Evolutionary conservation across 2,113 vertebrate genomes (phyloP).

Genomic region (Carassius auratus): DNA sequence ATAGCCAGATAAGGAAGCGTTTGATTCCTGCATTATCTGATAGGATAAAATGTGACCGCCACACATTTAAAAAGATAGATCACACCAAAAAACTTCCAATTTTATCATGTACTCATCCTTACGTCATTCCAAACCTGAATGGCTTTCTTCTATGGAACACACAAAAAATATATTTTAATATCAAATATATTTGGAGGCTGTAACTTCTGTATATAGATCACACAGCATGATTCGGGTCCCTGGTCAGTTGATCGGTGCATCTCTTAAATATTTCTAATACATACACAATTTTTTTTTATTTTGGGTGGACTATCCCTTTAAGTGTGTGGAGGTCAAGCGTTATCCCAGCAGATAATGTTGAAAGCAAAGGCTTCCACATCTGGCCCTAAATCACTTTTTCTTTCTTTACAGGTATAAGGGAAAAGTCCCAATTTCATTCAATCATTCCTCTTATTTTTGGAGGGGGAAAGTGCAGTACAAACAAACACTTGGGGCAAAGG

Average conservation of each 20-base stretch:
- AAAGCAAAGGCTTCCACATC: slow-evolving; percentile 52
- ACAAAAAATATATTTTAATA: background rate
- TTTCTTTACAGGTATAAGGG: background rate
- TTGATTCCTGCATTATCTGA: background rate
- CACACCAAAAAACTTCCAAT: too few relatives aligned
- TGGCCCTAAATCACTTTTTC: slow-evolving; percentile 33
- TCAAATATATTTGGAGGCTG: too few relatives aligned
- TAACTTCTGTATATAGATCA: too few relatives aligned
- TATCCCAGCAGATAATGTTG: slow-evolving; percentile 35
- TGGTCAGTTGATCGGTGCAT: too few relatives aligned
- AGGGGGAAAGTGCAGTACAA: slow-evolving; percentile 49
- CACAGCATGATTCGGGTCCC: too few relatives aligned
- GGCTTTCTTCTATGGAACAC: background rate
- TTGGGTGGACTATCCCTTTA: background rate
- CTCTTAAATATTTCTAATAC: too few relatives aligned
- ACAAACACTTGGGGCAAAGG: slow-evolving; percentile 57
- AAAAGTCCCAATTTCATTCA: slow-evolving; percentile 46
- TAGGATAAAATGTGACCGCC: background rate
- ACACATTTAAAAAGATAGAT: background rate
- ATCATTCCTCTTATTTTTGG: background rate
- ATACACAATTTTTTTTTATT: background rate
- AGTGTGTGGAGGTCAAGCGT: slow-evolving; percentile 37
- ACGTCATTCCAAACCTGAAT: too few relatives aligned
- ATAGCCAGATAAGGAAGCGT: background rate
- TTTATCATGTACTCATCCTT: too few relatives aligned